Base-by-base conservation (phyloP, 2,797 vertebrate species). In the Trachops cirrhosus region DNA sequence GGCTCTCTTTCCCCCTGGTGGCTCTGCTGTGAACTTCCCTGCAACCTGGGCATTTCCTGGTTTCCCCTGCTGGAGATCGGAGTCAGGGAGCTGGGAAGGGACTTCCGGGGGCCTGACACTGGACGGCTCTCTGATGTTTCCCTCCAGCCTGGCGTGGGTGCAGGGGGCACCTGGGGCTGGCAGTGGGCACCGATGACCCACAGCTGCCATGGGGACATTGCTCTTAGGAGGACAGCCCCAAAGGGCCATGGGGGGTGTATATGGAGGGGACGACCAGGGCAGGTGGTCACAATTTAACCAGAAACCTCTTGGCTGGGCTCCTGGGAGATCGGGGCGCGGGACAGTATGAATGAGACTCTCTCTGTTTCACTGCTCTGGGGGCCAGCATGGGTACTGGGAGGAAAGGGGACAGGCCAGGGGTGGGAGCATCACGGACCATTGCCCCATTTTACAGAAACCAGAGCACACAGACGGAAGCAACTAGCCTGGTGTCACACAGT, bases 301-400 rank as follows among this genome's bases (percentile, higher is more conserved):
- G 78, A 89, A 39, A 24, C 59, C 34, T 96, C 89, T 84, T 68
- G 78, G 37, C 70, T 97, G 34, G 41, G 87, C 67, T 73, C 11
- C 32, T 86, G 10, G 62, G 68, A 84, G 18, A 34, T 2, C 18
- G 67, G 86, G 32, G 50, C 57, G 22, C 68, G 70, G 74, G 54
- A 73, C 1, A 41, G 48, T 14, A 19, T 50, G n/a, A 37, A n/a
- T 54, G 75, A 85, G 64, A 64, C 37, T 52, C 41, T 52, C 71
- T 52, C 64, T 18, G 24, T 19, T 50, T 86, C 44, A n/a, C 18
- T 19, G 12, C 19, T 46, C 75, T 50, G 16, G 68, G 15, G 12
- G 15, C 52, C 21, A n/a, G 44, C 41, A 5, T 32, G n/a, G 26
- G 75, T 3, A 4, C 1, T 0, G 9, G 39, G 57, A 78, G 50